Conservation (phyloP, 2,888 invertebrate genomes). For the Micoletzkya japonica region DNA sequence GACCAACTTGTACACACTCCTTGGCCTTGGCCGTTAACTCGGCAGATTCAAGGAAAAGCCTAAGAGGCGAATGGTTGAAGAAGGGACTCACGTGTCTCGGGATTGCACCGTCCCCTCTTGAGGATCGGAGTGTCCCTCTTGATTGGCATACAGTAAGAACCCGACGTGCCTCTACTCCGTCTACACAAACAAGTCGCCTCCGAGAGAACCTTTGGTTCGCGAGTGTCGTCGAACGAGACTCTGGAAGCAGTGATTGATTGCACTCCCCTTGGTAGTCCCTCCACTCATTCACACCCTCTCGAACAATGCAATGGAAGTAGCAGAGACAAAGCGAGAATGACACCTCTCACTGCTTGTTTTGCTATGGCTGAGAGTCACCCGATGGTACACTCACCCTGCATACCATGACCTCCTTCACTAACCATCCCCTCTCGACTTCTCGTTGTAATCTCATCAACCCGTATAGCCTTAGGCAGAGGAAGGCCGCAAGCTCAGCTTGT, state of each 20-base stretch:
- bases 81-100: constrained; percentile 2
- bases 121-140: constrained; percentile 41
- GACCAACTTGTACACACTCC: neutral
- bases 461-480: no score
- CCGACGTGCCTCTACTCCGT: constrained; percentile 50
- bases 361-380: no score
- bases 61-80: neutral
- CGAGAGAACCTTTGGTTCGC: constrained; percentile 58
- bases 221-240: constrained; percentile 54
- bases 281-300: neutral
- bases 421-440: no score
- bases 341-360: neutral
- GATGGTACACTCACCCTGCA: no score
- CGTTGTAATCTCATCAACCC: no score
- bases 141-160: constrained; percentile 53
- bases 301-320: neutral
- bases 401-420: no score
- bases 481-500: no score
- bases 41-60: no score
- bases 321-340: neutral
- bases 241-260: constrained; percentile 31
- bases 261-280: neutral
- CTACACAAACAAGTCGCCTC: constrained; percentile 58
- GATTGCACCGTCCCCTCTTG: constrained; percentile 14
- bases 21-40: no score